Base-by-base conservation (phyloP, 2,888 invertebrate species). In the Chrysotoxum bicinctum region DNA sequence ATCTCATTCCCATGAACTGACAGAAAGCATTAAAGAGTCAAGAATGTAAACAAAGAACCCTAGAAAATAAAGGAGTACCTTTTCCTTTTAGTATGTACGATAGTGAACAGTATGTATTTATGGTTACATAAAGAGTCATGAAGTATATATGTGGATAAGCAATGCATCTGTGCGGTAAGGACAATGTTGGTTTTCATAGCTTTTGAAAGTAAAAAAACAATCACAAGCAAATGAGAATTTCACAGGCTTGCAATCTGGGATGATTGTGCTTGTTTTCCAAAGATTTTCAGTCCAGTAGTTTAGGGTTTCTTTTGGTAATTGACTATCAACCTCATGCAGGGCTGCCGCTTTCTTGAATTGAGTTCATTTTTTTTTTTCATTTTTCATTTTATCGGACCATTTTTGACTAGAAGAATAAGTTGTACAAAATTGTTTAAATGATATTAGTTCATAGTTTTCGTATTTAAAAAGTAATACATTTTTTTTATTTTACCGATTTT, bases 21-120 rank as follows among this genome's bases (percentile, higher is more conserved):
- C 50, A 43, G 16, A 48, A 56, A 64, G 19, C 35, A 50, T 66
- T 40, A 62, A 26, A 37, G 35, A 56, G 54, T 66, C 68, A 68
- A 50, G 35, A 66, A 66, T 21, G 45, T 70, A 72, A 76, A 76
- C 75, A 68, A 60, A 40, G 56, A 58, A 60, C 10, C 21, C 35
- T 30, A 56, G 54, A 48, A 64, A 80, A 62, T 58, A 66, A 32
- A 50, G 66, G 52, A 79, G 58, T 66, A 40, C 26, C 37, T 37
- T 58, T 60, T 58, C 21, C 21, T 64, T 48, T 19, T 7, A 35
- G 32, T 30, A 9, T 30, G n/a, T n/a, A 26, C 48, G 26, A 14
- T n/a, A n/a, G n/a, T n/a, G n/a, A n/a, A n/a, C n/a, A 23, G 14
- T 23, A 32, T 52, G 9, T 16, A 30, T n/a, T 7, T 52, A 30